Evolutionary conservation across 2,113 vertebrate genomes (phyloP), one percentile per base, ranked within the genome.

Genomic region (Trichechus manatus): DNA sequence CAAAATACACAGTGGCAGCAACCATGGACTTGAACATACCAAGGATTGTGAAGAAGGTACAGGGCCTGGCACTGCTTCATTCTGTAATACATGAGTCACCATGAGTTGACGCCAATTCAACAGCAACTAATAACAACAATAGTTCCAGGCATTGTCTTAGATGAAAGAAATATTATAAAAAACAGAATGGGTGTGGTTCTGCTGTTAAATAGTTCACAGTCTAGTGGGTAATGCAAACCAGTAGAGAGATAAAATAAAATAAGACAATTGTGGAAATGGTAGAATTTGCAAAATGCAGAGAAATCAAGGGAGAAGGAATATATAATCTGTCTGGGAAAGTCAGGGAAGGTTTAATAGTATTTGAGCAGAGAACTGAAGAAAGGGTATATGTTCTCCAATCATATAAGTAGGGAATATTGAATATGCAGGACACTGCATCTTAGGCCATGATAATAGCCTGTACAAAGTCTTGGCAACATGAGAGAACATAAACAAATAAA

Each of bases 401-500:
- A 88, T 23, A 82, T 29, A n/a, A 13, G 25, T 10, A 50, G 13
- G 1, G 6, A 86, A 63, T 59, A 81, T 22, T n/a, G 50, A 56
- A 61, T 44, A 66, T 56, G 70, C 1, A 47, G 64, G 53, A 64
- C 29, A 44, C 29, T 63, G 59, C 27, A 39, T n/a, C 39, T 72
- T 61, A 27, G 39, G 31, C 42, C 8, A 78, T 7, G 29, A 78
- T 39, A 85, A 94, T 9, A 42, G 33, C 5, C 59, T 11, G 0
- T 53, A 96, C 66, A 74, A 84, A 89, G 20, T 3, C 66, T 85
- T 78, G 33, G 50, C 64, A 72, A 36, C 13, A 56, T 81, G 66
- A 44, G 44, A 85, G 9, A 96, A 82, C 31, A 86, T 33, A 42
- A 70, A 85, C 42, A 94, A 93, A 91, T 77, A 64, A 89, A 91